Base-by-base conservation (phyloP, 2,113 vertebrate genomes). In the Anguilla rostrata region DNA sequence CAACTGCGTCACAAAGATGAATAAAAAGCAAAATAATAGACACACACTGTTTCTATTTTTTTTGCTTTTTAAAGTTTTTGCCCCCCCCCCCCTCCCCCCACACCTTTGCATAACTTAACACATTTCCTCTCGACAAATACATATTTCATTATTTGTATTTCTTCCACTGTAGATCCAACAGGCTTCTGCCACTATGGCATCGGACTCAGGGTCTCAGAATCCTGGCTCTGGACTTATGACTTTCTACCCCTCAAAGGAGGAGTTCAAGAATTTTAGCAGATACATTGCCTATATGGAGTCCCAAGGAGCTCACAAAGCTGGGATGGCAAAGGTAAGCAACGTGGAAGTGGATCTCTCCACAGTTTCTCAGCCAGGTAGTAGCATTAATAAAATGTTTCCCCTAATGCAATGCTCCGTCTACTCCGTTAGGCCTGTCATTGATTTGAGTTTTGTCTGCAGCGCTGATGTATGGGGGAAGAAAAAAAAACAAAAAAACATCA, bases 241-340 rank as follows among this genome's bases (percentile, higher is more conserved):
- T 0, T 99, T 99, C 94, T 95, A 94, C 79, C 98, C 98, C 0
- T 97, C 96, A n/a, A 95, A 96, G 91, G 97, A 97, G 78, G 96
- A 99, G 91, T 99, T 99, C 90, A 96, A 95, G 84, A 97, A 98
- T 93, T 99, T 99, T 91, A 96, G 93, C 87, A 95, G 97, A 0
- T 99, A 98, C 88, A 94, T 99, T n/a, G 97, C 97, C 41, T 98
- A 97, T 79, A 98, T 99, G 92, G 98, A 99, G 92, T 96, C 97
- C n/a, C 97, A 97, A 92, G 98, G 98, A 84, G 98, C 98, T 9
- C 98, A 98, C 90, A 95, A 95, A 79, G 97, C 98, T 86, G 98
- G 98, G 2, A 95, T 99, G 88, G 97, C 97, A 63, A 99, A 97
- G 96, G 98, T 98, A 90, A 94, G 93, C 16, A 66, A 20, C 26